These are phyloP conservation scores for Craniophora ligustri DNA, from an alignment of 2,888 invertebrate genomes.

Conservation along the genomic window DNA sequence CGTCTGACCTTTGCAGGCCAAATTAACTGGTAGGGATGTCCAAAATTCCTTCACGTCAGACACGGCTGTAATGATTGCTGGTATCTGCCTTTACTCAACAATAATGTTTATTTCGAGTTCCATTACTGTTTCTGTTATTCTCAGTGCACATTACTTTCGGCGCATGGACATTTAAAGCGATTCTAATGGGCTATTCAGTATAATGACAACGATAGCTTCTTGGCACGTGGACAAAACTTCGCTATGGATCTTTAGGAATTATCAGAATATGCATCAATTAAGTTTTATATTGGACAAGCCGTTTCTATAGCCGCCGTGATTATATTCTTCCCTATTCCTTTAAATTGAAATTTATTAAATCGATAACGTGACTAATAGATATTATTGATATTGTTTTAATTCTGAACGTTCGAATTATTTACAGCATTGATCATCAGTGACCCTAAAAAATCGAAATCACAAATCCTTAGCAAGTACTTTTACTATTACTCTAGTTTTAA, in stretches of 20 bases:
- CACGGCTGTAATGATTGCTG: constrained; percentile 63
- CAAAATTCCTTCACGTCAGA: constrained; percentile 64
- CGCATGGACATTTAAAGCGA: constrained; percentile 23
- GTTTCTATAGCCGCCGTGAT: too few relatives aligned
- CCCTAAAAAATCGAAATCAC: too few relatives aligned
- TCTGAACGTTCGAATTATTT: too few relatives aligned
- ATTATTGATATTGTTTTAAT: too few relatives aligned
- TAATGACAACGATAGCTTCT: constrained; percentile 32
- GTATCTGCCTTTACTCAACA: constrained; percentile 52
- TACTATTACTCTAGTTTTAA: too few relatives aligned
- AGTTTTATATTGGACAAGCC: constrained; percentile 13
- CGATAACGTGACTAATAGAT: too few relatives aligned
- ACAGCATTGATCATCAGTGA: too few relatives aligned
- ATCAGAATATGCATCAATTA: constrained; percentile 18
- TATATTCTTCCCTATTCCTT: too few relatives aligned
- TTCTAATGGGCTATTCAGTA: constrained; percentile 39
- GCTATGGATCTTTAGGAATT: constrained; percentile 33
- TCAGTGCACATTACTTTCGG: constrained; percentile 16
- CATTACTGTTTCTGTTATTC: constrained; percentile 42
- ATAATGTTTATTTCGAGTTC: constrained; percentile 45
- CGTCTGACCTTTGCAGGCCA: constrained; percentile 26
- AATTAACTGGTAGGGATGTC: constrained; percentile 25
- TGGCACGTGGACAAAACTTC: constrained; percentile 31
- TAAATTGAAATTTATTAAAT: too few relatives aligned
- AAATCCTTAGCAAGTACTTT: too few relatives aligned